Percentiles rank a stretch among this genome's conserved stretches.
Evolutionary conservation across 2,113 vertebrate genomes (phyloP).

Genomic region (Cyanocitta stelleri): DNA sequence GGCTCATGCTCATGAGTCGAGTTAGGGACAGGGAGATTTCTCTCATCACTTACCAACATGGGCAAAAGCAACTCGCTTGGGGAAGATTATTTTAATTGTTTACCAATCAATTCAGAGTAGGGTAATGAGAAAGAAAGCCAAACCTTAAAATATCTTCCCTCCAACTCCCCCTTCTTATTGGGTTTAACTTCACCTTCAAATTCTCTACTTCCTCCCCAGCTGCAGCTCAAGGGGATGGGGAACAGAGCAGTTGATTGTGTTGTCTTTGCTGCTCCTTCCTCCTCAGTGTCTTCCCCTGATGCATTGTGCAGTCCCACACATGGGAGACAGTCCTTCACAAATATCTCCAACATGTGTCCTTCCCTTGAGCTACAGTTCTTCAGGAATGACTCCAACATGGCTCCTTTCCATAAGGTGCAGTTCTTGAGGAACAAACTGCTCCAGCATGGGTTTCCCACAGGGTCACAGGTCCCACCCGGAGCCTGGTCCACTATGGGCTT

Average conservation of each 20-base stretch:
- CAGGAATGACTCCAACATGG: not conserved
- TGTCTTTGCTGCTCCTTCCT: not conserved
- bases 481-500: not conserved
- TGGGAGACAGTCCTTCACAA: not conserved
- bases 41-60: not conserved
- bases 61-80: not conserved
- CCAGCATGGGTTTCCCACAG: not conserved
- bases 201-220: not conserved
- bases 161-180: not conserved
- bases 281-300: not conserved
- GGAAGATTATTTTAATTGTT: not conserved
- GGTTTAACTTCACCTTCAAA: not conserved
- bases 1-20: fast-evolving
- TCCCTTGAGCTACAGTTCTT: not conserved
- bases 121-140: not conserved
- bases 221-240: fast-evolving
- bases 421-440: not conserved
- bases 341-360: fast-evolving
- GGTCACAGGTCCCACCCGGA: not conserved
- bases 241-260: not conserved
- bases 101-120: not conserved
- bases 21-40: not conserved
- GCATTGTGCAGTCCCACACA: not conserved
- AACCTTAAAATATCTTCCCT: not conserved
- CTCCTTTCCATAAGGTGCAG: not conserved